Conservation (phyloP, 2,113 vertebrate genomes). For the Mixornis gularis region DNA sequence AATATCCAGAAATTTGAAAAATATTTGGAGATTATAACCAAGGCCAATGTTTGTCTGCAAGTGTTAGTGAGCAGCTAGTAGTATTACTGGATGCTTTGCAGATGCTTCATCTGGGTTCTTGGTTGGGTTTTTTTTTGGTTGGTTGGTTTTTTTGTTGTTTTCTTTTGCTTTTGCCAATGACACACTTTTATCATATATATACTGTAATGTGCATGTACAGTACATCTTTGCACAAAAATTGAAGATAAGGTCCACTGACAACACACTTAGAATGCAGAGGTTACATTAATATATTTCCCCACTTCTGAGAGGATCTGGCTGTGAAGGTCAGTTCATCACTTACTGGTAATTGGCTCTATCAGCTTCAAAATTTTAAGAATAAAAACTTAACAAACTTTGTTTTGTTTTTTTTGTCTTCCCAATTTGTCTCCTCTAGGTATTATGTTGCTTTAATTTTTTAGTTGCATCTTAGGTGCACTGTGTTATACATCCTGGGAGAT, state of each 20-base stretch:
- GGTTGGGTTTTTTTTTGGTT: too few relatives aligned
- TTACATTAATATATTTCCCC: background rate
- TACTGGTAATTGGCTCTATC: background rate
- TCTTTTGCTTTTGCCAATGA: background rate
- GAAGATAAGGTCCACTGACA: background rate
- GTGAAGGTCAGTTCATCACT: background rate
- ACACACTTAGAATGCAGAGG: background rate
- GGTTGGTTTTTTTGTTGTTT: background rate
- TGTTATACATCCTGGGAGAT: background rate
- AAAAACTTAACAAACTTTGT: accelerated
- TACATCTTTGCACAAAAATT: background rate
- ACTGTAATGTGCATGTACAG: background rate
- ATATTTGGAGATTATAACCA: background rate
- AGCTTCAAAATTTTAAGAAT: background rate
- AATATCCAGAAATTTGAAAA: background rate
- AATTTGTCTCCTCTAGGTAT: background rate
- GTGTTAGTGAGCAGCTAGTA: background rate
- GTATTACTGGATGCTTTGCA: background rate
- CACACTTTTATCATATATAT: background rate
- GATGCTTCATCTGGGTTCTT: background rate
- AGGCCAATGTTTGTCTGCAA: background rate
- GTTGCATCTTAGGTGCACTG: background rate
- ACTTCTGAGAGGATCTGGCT: background rate
- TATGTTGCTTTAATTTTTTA: background rate
- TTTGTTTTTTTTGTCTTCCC: background rate